Evolutionary conservation across 37 sponge, comb jelly and placozoan genomes (phyloP), one percentile per base, ranked within the genome.

Genomic region (Crambe crambe): DNA sequence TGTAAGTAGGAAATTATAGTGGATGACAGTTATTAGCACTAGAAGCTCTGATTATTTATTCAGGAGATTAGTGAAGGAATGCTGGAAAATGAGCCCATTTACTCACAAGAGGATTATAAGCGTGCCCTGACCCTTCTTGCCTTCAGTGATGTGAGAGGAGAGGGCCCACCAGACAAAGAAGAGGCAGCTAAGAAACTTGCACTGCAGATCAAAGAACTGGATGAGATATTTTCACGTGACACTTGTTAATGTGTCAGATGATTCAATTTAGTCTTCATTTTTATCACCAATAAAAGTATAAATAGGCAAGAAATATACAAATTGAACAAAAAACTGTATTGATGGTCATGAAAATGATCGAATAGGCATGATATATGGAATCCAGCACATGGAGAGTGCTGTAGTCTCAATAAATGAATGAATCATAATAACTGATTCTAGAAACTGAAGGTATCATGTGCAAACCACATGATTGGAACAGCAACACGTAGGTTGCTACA

Each of bases 31-130:
- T 26, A 51, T 51, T 15, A 51, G 54, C 15, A 18, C 15, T 18
- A 51, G 54, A 51, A 15, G 54, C 9, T 51, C 15, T 51, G 26
- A 57, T 2, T 34, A 18, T 37, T 21, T 75, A 15, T 59, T 42
- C 60, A 96, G 96, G 96, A 96, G 68, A 77, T 96, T 1, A 44
- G 92, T 31, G 78, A 83, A 38, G 68, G 80, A 23, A 65, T 96
- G 42, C 80, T 62, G 42, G 96, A 89, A 71, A 89, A 92, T 58
- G 92, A 88, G 3, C 74, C 42, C 10, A 54, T 75, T 42, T 96
- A 88, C 73, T 69, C 85, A 42, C 83, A 86, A 44, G 27, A 68
- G 35, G 91, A 96, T 67, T 96, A 96, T 60, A 72, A 10, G 9
- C 81, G 77, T 68, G 83, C 86, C 10, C 59, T 96, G 42, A 80